phyloP scores from a whole-genome alignment of 2,888 invertebrate genomes.

The Proisotoma minuta region DNA sequence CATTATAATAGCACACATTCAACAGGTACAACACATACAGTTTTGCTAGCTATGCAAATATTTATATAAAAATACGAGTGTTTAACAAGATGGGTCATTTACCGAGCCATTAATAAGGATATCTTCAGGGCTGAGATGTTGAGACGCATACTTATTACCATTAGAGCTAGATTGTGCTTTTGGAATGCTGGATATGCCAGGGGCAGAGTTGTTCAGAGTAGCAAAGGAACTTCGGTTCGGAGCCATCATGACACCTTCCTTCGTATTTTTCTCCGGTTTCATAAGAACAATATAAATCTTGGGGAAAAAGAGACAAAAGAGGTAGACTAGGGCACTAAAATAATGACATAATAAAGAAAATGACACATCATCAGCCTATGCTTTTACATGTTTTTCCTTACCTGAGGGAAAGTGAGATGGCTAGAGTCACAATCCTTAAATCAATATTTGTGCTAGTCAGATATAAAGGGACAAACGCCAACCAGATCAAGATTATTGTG shows the following conservation, averaged over 20 bases:
- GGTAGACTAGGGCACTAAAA: conserved; percentile 54
- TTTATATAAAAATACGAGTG: too few species aligned
- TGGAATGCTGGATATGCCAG: conserved; percentile 18
- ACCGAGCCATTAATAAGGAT: conserved; percentile 30
- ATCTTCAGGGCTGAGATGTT: conserved; percentile 34
- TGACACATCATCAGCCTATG: not conserved
- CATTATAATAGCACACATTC: not conserved
- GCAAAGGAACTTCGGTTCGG: conserved; percentile 49
- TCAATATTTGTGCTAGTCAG: conserved; percentile 54
- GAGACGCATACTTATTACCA: conserved; percentile 21
- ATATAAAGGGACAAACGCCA: conserved; percentile 58
- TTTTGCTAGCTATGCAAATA: not conserved
- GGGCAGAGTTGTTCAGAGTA: conserved; percentile 35
- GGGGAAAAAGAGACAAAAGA: conserved; percentile 57
- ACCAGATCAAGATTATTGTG: conserved; percentile 58
- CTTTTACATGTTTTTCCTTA: conserved; percentile 23
- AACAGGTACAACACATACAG: not conserved
- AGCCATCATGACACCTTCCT: conserved; percentile 57
- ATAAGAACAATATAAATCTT: conserved; percentile 58
- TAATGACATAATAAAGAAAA: not conserved
- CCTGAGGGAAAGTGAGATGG: conserved; percentile 56
- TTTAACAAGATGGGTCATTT: conserved; percentile 28
- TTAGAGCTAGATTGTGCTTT: conserved; percentile 11
- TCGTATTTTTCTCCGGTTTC: conserved; percentile 59
- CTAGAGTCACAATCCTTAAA: conserved; percentile 55